Evolutionary conservation across 2,888 invertebrate genomes (phyloP), one percentile per base, ranked within the genome.

Genomic region (Trypoxylon attenuatum): DNA sequence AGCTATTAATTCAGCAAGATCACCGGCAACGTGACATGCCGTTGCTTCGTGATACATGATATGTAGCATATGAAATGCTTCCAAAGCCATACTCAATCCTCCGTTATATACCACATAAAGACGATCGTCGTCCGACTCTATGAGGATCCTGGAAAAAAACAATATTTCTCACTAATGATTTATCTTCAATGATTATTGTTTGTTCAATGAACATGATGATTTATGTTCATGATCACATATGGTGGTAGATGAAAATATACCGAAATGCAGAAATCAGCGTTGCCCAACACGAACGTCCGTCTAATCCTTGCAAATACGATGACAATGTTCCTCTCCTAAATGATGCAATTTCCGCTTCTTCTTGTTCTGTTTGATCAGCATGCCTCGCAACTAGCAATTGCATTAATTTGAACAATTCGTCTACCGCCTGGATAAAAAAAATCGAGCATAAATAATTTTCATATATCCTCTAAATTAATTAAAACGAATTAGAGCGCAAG

Each of bases 11-110:
- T 96, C 95, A 27, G 95, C 91, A 56, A 97, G 89, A 86, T 97
- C 97, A 2, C 92, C 92, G 0, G 93, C 92, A 13, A 95, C 94
- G 84, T 95, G 94, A 81, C 94, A 95, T 0, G 95, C 95, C 5
- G 96, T 96, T 10, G 96, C 96, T 87, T 97, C 97, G 80, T 96
- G 96, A 85, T 96, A 94, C 92, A 97, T 96, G 75, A 95, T 93
- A 89, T 97, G 96, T 64, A 97, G 89, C 70, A 96, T 96, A 88
- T 94, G 94, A 81, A 97, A 91, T 21, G 96, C 95, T 91, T 96
- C 89, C 41, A 90, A 89, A 51, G 88, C 88, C 88, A 89, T 88
- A 63, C 88, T 80, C 69, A 98, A 89, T 21, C 97, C 97, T 43
- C 95, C 94, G 80, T 96, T 95, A 82, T 94, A 96, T n/a, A 97